Evolutionary conservation across 2,888 invertebrate species (phyloP).

Genomic region (Eucriotettix oculatus): DNA sequence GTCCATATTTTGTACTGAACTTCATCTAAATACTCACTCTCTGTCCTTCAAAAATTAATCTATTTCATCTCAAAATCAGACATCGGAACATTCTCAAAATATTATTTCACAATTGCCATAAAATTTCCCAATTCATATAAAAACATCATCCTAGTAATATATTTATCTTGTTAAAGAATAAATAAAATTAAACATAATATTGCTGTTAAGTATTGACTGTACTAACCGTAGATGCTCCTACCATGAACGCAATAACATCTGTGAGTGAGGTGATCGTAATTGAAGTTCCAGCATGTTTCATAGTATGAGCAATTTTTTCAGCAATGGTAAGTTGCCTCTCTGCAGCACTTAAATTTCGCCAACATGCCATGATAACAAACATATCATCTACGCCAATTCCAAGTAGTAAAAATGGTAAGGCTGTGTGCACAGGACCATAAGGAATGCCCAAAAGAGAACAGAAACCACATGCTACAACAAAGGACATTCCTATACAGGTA

Average conservation of each 20-base stretch:
- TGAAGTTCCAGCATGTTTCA: constrained; percentile 67
- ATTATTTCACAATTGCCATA: neutral
- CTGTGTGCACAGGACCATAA: constrained; percentile 68
- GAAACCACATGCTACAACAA: constrained; percentile 50
- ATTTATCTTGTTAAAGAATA: neutral
- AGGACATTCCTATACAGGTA: constrained; percentile 54
- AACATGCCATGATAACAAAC: constrained; percentile 68
- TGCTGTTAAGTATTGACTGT: neutral
- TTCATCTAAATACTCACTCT: no score
- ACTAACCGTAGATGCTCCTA: constrained; percentile 57
- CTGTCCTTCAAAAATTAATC: no score
- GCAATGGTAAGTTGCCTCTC: constrained; percentile 34
- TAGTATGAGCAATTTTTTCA: constrained; percentile 48
- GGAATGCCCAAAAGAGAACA: constrained; percentile 53
- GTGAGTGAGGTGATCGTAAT: constrained; percentile 72
- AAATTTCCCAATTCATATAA: neutral
- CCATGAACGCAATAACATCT: constrained; percentile 61
- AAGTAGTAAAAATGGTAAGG: constrained; percentile 64
- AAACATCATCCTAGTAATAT: neutral
- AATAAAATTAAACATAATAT: no score
- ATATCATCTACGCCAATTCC: constrained; percentile 69
- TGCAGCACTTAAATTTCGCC: constrained; percentile 42
- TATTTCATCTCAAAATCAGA: neutral
- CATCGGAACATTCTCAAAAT: no score
- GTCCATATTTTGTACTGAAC: no score